Conservation (phyloP, 2,888 invertebrate species). For the Andrena chrysosceles region DNA sequence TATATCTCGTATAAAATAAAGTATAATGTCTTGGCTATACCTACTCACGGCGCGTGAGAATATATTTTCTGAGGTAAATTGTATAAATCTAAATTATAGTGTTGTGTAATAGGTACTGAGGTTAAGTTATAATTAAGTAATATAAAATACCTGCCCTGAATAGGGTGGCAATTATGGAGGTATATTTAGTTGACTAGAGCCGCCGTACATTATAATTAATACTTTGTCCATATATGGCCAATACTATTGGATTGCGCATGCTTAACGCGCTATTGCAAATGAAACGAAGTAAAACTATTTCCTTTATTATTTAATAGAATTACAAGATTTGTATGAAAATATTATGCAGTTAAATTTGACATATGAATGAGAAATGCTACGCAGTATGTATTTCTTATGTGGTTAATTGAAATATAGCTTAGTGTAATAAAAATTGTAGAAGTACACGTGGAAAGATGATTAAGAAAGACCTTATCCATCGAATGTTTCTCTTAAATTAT, state of each 20-base stretch:
- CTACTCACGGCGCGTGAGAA: slow-evolving; percentile 57
- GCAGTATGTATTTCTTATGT: slow-evolving; percentile 17
- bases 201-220: slow-evolving; percentile 81
- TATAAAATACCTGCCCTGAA: slow-evolving; percentile 59
- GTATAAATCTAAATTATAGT: slow-evolving; percentile 79
- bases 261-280: slow-evolving; percentile 52
- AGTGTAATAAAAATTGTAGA: slow-evolving; percentile 25
- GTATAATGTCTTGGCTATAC: slow-evolving; percentile 66
- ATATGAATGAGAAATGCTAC: slow-evolving; percentile 18
- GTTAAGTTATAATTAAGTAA: slow-evolving; percentile 79
- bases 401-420: slow-evolving; percentile 34
- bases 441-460: slow-evolving; percentile 16
- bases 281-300: slow-evolving; percentile 46
- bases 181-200: slow-evolving; percentile 84
- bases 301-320: slow-evolving; percentile 24
- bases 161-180: slow-evolving; percentile 76
- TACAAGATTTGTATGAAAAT: slow-evolving; percentile 10
- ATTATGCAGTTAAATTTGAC: slow-evolving; percentile 26
- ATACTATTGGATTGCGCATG: slow-evolving; percentile 59
- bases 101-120: slow-evolving; percentile 81
- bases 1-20: slow-evolving; percentile 68
- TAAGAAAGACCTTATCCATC: slow-evolving; percentile 1
- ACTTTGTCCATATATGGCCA: slow-evolving; percentile 76
- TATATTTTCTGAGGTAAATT: slow-evolving; percentile 80
- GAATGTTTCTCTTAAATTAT: neutral